Evolutionary conservation across 1,140 invertebrate species (phyloP), one percentile per base, ranked within the genome.

Genomic region (Ctenoplectra terminalis): DNA sequence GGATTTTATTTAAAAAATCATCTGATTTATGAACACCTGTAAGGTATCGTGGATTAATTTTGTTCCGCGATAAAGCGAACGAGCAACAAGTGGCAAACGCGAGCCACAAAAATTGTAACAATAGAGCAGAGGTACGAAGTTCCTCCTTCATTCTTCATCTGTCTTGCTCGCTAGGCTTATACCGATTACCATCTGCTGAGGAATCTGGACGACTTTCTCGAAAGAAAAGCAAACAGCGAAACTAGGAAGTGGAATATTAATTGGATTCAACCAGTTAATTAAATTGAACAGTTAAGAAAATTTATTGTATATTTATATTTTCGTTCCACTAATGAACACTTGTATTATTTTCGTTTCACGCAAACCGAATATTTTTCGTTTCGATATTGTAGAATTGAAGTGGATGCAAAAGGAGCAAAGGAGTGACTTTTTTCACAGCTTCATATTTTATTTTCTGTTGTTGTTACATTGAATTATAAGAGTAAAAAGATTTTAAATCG

Each of bases 21-120:
- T 13, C 3, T 46, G 64, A 67, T 48, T 46, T 67, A 48, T 67
- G 26, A 48, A 67, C 8, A 31, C 26, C 26, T 5, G 60, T n/a
- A 20, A 37, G 20, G 37, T 13, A 20, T n/a, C 20, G 37, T 31
- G 37, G 37, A 66, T 66, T 77, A 66, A 54, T 77, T 56, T 4
- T 20, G 58, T 61, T 66, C n/a, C 50, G 29, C 54, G 50, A 40
- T 77, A 77, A 66, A 61, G 20, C 29, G 60, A n/a, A n/a, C n/a
- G n/a, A n/a, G 60, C 58, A 4, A 13, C n/a, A 11, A 34, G 37
- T 56, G 23, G 37, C n/a, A 37, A 67, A 77, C 56, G 37, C 34
- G 46, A 63, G 40, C 34, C 61, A 26, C 7, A 77, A 77, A 77
- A 54, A 67, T 77, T 31, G 23, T 50, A 67, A 77, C 74, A 77